Conservation (phyloP, 2,888 invertebrate genomes). For the Alsophila aescularia region DNA sequence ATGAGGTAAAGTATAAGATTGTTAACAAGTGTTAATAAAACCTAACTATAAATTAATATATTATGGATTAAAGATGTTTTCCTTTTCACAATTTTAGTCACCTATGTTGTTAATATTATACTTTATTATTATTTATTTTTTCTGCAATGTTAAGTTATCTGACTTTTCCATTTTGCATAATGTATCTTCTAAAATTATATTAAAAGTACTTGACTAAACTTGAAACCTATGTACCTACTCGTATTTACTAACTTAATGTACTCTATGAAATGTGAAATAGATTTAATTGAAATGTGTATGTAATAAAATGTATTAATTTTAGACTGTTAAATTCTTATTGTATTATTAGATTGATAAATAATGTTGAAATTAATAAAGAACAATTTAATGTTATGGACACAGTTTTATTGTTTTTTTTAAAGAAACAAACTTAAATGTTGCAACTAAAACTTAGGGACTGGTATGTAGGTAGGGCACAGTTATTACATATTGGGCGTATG, state of each 20-base stretch:
- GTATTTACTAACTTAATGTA: too few species aligned
- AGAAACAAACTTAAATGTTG: background rate
- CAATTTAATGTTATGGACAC: background rate
- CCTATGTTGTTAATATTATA: background rate
- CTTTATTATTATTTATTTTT: background rate
- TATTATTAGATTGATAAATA: too few species aligned
- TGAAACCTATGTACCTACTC: too few species aligned
- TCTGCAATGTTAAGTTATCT: background rate
- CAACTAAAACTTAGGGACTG: slow-evolving; percentile 14
- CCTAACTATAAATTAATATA: background rate
- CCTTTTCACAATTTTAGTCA: background rate
- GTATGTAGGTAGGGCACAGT: slow-evolving; percentile 45
- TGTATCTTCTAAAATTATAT: too few species aligned
- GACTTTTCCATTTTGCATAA: background rate
- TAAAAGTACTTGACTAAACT: too few species aligned
- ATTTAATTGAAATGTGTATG: too few species aligned
- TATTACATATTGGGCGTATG: slow-evolving; percentile 55
- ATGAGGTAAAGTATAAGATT: background rate
- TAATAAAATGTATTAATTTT: too few species aligned
- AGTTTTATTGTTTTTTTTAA: background rate
- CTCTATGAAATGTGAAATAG: too few species aligned
- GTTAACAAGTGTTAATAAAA: background rate
- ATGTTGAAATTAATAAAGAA: background rate
- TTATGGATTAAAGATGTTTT: background rate
- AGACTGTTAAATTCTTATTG: too few species aligned